Conservation (phyloP, 1,140 invertebrate species). For the Sycophaga agraensis region DNA sequence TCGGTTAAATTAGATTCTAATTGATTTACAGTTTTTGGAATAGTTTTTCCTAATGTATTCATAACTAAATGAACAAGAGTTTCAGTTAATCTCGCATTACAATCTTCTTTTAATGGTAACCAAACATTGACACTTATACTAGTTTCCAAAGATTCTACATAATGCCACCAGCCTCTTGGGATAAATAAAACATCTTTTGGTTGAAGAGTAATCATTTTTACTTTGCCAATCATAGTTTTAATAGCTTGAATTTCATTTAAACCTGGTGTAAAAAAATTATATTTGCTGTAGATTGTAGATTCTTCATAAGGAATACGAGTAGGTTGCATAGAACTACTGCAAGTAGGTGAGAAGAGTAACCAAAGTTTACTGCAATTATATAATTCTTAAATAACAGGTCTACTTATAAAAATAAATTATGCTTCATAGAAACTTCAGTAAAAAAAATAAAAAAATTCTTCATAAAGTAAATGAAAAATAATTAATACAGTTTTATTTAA, state of each 20-base stretch:
- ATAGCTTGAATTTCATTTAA: conserved; percentile 42
- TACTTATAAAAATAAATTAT: not conserved
- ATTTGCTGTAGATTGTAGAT: conserved; percentile 88
- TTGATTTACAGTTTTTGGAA: conserved; percentile 33
- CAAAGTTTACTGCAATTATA: conserved; percentile 78
- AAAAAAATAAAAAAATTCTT: no score
- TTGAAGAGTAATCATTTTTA: conserved; percentile 66
- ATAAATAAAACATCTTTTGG: conserved; percentile 87
- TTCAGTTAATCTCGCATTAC: conserved; percentile 48
- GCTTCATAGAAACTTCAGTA: no score
- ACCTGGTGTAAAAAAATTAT: conserved; percentile 73
- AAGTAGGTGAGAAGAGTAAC: conserved; percentile 86
- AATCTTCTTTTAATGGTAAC: conserved; percentile 70
- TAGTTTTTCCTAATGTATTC: conserved; percentile 40
- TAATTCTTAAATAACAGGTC: not conserved
- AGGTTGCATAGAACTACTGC: conserved; percentile 68
- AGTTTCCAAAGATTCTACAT: conserved; percentile 78
- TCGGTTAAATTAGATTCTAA: conserved; percentile 32
- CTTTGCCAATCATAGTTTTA: conserved; percentile 28
- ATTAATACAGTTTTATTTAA: not conserved
- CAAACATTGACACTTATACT: conserved; percentile 86
- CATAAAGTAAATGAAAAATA: no score
- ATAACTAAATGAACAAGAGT: conserved; percentile 53
- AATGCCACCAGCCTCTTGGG: conserved; percentile 95
- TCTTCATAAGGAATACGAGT: conserved; percentile 95